These are phyloP conservation scores for Pangasius larnaudii DNA, from an alignment of 2,797 vertebrate species.

Conservation along the genomic window DNA sequence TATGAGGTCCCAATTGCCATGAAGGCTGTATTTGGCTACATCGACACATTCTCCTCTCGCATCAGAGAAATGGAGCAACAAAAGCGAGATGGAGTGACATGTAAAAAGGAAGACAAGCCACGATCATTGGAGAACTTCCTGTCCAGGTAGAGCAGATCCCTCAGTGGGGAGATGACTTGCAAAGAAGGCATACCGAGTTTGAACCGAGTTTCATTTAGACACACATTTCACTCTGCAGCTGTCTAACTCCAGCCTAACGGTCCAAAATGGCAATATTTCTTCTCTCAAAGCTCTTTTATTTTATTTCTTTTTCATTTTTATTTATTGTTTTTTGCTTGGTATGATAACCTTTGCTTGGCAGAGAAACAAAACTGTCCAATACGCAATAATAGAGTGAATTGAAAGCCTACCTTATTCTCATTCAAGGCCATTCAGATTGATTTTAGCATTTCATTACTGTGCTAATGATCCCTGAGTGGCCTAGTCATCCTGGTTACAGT, in stretches of 20 bases:
- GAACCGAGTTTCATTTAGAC: not conserved
- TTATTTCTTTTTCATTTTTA: not conserved
- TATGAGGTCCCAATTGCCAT: slow-evolving; percentile 97
- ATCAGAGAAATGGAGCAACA: slow-evolving; percentile 98
- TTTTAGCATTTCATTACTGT: slow-evolving; percentile 20
- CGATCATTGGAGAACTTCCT: slow-evolving; percentile 95
- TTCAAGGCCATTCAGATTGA: not conserved
- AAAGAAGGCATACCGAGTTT: not conserved
- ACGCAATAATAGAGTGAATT: not conserved
- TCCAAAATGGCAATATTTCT: not conserved
- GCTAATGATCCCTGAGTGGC: not conserved
- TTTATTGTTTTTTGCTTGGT: not conserved
- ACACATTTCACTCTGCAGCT: not conserved
- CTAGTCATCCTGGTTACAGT: slow-evolving; percentile 20
- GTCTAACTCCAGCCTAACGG: not conserved
- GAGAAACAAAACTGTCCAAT: not conserved
- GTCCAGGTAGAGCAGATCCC: slow-evolving; percentile 80
- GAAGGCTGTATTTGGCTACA: slow-evolving; percentile 93
- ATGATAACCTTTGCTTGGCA: not conserved
- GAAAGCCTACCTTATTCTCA: not conserved
- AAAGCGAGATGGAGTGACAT: slow-evolving; percentile 90
- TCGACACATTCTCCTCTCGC: slow-evolving; percentile 94
- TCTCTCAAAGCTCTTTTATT: not conserved
- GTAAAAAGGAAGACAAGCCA: slow-evolving; percentile 95
- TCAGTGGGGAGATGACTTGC: not conserved